Conservation (phyloP, 2,888 invertebrate species). For the Drosophila falleni region DNA sequence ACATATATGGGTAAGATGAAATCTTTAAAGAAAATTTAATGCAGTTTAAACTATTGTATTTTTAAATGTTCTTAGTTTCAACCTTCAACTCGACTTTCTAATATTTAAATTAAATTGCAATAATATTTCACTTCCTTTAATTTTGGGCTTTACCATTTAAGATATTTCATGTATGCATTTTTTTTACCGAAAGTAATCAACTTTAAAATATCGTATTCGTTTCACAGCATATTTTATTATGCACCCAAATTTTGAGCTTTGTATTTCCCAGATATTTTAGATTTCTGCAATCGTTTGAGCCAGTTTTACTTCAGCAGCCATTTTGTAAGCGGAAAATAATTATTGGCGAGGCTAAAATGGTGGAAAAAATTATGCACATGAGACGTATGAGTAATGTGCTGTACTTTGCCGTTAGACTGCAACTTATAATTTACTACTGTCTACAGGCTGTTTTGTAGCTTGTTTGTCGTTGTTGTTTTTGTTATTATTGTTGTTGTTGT, state of each 20-base stretch:
- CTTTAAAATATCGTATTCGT: neutral
- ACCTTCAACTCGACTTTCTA: too few species aligned
- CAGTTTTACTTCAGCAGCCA: slow-evolving; percentile 48
- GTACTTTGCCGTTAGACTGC: slow-evolving; percentile 61
- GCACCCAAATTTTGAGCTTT: neutral
- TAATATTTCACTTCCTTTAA: too few species aligned
- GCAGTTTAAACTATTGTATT: too few species aligned
- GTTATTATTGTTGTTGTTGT: slow-evolving; percentile 49
- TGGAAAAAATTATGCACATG: slow-evolving; percentile 70
- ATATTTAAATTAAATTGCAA: too few species aligned
- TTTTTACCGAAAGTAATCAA: too few species aligned
- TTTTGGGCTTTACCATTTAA: too few species aligned
- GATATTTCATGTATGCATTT: too few species aligned
- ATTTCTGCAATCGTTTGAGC: slow-evolving; percentile 2
- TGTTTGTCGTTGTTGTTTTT: slow-evolving; percentile 54
- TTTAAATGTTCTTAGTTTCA: too few species aligned
- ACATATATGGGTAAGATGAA: too few species aligned
- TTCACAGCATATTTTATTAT: neutral
- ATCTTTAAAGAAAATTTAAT: too few species aligned
- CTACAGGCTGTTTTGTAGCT: slow-evolving; percentile 71
- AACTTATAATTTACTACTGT: slow-evolving; percentile 78
- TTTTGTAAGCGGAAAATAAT: slow-evolving; percentile 78
- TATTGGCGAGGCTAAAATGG: slow-evolving; percentile 51
- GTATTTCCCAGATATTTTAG: slow-evolving; percentile 2
- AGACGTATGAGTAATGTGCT: slow-evolving; percentile 76